phyloP scores from a whole-genome alignment of 2,113 vertebrate species.

The Mixornis gularis region DNA sequence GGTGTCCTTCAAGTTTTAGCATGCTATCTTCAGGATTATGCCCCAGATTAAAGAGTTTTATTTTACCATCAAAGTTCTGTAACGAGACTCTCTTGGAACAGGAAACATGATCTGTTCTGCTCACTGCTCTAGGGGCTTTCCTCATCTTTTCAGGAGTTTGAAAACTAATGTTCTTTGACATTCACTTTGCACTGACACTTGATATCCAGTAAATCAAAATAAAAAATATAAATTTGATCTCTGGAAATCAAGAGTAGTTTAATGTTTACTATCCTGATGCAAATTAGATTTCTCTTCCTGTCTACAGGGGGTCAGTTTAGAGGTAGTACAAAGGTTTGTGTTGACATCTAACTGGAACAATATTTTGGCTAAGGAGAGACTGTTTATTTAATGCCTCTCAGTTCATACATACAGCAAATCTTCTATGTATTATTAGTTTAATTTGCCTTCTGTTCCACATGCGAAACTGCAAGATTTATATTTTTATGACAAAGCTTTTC shows the following conservation, averaged over 20 bases:
- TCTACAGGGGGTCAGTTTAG: background rate
- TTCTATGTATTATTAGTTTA: background rate
- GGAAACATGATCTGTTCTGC: conserved; percentile 38
- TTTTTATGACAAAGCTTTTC: background rate
- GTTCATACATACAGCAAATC: background rate
- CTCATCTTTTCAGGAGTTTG: background rate
- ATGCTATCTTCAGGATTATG: conserved; percentile 16
- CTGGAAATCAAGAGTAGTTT: conserved; percentile 34
- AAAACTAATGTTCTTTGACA: conserved; percentile 37
- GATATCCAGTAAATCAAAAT: conserved; percentile 43
- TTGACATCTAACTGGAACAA: background rate
- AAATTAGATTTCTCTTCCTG: conserved; percentile 38
- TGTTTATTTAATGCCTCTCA: background rate
- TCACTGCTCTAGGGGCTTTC: conserved; percentile 1
- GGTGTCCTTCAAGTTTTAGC: conserved; percentile 57
- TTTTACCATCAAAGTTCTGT: conserved; percentile 20
- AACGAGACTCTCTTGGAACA: background rate
- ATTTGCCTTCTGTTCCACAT: background rate
- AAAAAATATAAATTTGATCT: conserved; percentile 32
- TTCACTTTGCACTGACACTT: background rate
- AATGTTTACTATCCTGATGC: conserved; percentile 15
- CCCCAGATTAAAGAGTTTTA: conserved; percentile 37
- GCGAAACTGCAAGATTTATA: background rate
- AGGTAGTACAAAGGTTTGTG: background rate
- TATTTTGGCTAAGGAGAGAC: background rate